Conservation (phyloP, 2,113 vertebrate species). For the Camelus bactrianus region DNA sequence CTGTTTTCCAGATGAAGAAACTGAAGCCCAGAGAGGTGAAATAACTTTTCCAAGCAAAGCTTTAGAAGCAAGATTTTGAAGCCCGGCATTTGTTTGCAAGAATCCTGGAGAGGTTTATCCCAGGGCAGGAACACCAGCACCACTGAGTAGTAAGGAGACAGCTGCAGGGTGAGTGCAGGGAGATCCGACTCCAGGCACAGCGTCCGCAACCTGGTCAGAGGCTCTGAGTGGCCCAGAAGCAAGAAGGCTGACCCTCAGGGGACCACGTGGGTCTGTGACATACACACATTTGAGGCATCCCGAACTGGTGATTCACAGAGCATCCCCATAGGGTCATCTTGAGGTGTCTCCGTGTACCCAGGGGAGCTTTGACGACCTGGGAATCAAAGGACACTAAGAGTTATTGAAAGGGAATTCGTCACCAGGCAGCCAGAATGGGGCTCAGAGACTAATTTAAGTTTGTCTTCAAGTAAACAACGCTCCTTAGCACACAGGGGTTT, state of each 20-base stretch:
- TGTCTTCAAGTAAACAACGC: neutral
- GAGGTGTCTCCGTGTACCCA: neutral
- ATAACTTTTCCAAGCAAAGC: neutral
- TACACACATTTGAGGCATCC: neutral
- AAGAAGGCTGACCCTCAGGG: neutral
- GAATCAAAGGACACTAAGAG: neutral
- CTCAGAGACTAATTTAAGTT: neutral
- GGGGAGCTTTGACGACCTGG: neutral
- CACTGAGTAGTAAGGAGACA: neutral
- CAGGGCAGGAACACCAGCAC: neutral
- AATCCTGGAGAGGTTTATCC: neutral
- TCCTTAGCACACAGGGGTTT: neutral
- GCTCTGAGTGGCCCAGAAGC: neutral
- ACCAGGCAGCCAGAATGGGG: neutral
- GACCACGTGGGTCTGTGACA: neutral
- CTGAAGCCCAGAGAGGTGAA: neutral
- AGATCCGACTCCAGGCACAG: too few relatives aligned
- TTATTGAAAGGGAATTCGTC: neutral
- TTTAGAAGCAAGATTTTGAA: neutral
- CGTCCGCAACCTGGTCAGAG: rapidly evolving
- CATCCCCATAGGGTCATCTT: neutral
- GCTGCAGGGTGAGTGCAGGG: neutral
- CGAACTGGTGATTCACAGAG: rapidly evolving
- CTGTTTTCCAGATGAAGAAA: neutral
- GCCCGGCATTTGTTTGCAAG: neutral